These are phyloP conservation scores for Nymphalis io DNA, from an alignment of 1,140 invertebrate genomes.

Conservation along the genomic window DNA sequence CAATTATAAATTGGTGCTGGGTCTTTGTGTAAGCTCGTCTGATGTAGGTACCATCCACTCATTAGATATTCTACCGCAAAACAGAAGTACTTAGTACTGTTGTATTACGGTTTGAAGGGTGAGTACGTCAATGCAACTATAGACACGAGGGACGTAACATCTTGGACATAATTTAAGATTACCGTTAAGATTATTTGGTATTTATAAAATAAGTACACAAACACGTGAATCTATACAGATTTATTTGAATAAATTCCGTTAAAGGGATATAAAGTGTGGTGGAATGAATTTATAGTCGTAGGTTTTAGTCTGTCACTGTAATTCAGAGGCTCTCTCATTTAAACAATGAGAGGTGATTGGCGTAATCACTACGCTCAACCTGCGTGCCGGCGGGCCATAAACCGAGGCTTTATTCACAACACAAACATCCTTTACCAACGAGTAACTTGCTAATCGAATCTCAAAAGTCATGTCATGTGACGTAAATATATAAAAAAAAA, in stretches of 20 bases:
- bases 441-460: slow-evolving; percentile 30
- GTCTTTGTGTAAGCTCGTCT: too few species aligned
- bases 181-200: background rate
- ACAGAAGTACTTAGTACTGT: too few species aligned
- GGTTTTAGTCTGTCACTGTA: slow-evolving; percentile 38
- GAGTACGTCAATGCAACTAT: too few species aligned
- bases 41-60: too few species aligned
- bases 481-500: background rate
- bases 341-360: slow-evolving; percentile 40
- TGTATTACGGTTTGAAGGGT: too few species aligned
- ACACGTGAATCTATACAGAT: background rate
- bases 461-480: background rate
- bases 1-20: too few species aligned
- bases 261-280: slow-evolving; percentile 27
- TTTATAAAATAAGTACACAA: background rate
- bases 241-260: slow-evolving; percentile 2
- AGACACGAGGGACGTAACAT: too few species aligned
- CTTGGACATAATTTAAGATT: too few species aligned
- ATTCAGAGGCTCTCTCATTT: slow-evolving; percentile 40
- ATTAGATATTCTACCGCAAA: too few species aligned
- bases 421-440: slow-evolving; percentile 25
- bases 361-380: slow-evolving; percentile 38
- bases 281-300: slow-evolving; percentile 29
- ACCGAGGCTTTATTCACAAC: slow-evolving; percentile 32
- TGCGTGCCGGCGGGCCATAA: slow-evolving; percentile 32